These are phyloP conservation scores for Cardinalis cardinalis DNA, from an alignment of 2,113 vertebrate genomes.

Conservation along the genomic window DNA sequence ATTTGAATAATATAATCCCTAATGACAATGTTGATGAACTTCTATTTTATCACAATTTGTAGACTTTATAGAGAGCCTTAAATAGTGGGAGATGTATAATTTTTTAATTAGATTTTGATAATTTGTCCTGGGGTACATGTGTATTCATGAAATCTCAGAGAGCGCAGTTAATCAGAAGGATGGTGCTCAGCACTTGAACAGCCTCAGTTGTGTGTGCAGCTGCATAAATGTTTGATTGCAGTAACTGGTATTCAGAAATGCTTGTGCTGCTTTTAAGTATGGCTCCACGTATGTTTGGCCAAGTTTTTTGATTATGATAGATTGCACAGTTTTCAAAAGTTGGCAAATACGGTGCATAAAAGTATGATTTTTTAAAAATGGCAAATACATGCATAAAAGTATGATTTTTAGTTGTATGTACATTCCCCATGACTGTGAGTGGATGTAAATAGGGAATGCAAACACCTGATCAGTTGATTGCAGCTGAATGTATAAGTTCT, in stretches of 20 bases:
- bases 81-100: not conserved
- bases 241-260: not conserved
- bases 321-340: not conserved
- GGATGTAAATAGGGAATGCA: not conserved
- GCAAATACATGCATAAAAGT: not conserved
- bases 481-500: not conserved
- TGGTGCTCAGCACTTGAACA: not conserved
- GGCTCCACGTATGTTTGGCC: not conserved
- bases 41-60: slow-evolving; percentile 5
- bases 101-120: slow-evolving; percentile 3
- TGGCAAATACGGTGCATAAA: not conserved
- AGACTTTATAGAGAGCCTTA: not conserved
- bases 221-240: not conserved
- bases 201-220: not conserved
- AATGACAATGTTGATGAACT: not conserved
- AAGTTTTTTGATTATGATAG: not conserved
- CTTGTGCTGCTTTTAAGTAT: not conserved
- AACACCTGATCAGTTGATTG: not conserved
- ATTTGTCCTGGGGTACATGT: not conserved
- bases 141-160: not conserved
- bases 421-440: not conserved
- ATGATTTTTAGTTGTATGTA: not conserved
- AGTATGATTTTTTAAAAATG: not conserved
- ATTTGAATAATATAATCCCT: not conserved
- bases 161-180: not conserved